A percentile compares a stretch with the other conserved stretches of the same genome.
These are phyloP conservation scores for Anser brachyrhynchus DNA, from an alignment of 2,113 vertebrate genomes.

Conservation along the genomic window DNA sequence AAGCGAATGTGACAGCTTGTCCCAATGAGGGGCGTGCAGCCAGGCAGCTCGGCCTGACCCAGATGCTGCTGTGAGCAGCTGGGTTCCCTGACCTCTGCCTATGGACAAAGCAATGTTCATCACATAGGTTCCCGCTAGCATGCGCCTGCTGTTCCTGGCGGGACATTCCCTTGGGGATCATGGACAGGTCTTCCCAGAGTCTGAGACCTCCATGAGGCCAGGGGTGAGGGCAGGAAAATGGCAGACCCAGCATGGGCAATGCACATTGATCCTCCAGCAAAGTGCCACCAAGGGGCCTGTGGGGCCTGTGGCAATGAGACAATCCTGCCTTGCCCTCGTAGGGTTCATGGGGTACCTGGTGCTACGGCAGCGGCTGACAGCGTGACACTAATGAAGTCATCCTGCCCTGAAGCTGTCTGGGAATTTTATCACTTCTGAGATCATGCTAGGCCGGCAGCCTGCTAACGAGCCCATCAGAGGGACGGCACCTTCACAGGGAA, in stretches of 20 bases:
- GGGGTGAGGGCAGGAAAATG: neutral
- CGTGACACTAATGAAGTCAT: neutral
- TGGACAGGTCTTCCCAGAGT: neutral
- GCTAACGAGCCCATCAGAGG: neutral
- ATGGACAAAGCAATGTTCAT: neutral
- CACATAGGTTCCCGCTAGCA: fast-evolving
- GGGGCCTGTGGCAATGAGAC: neutral
- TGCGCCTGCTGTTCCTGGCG: neutral
- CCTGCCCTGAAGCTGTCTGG: neutral
- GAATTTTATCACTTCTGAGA: neutral
- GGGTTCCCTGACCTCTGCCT: neutral
- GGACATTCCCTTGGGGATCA: neutral
- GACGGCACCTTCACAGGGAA: neutral
- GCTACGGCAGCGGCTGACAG: neutral
- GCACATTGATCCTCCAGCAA: neutral
- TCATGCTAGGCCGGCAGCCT: neutral
- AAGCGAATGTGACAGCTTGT: neutral
- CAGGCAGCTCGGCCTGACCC: neutral
- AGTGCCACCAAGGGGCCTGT: neutral
- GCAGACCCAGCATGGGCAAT: neutral
- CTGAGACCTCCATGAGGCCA: neutral
- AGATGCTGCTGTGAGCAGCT: fast-evolving
- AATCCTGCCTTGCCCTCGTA: neutral
- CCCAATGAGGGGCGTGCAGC: neutral
- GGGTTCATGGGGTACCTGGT: neutral